Base-by-base conservation (phyloP, 2,797 vertebrate species). In the Halcyon smyrnensis region DNA sequence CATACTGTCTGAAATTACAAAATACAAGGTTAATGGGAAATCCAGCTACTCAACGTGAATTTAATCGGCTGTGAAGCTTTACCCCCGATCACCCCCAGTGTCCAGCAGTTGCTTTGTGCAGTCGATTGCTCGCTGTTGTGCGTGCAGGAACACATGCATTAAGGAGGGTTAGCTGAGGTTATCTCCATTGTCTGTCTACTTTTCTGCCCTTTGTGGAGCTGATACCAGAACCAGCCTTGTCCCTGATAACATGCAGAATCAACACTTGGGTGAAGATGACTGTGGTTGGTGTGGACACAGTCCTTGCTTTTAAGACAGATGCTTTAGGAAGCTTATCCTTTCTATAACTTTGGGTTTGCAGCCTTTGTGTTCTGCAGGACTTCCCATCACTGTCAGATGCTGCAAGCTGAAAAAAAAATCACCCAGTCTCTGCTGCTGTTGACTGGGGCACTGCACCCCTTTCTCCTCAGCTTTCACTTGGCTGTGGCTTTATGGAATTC, bases 381-480 rank as follows among this genome's bases (percentile, higher is more conserved):
- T 83, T 91, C 41, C 56, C 39, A 7, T 80, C 15, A 2, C 21
- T 87, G 60, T 68, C 90, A 87, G 71, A 89, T 93, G 57, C 64
- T 90, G 75, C 78, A 93, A 83, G 37, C 63, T 93, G 62, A 89
- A 96, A 84, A 92, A 87, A 84, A 90, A 94, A 93, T 94, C 90
- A 62, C 32, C 53, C 53, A 62, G 71, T 93, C 8, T 90, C 60
- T 79, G 36, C 68, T 92, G 56, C 80, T 90, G 78, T 74, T 87
- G 83, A 36, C 0, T 48, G 28, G 36, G 70, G 83, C 60, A 74
- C 68, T 87, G 27, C 76, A 79, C 41, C 39, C 74, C 7, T 77
- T 93, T 85, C 81, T 63, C 56, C 90, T 93, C 74, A 92, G 83
- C 71, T 81, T 34, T 53, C 39, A 34, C 39, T 95, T 94, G 88